A percentile compares a stretch with the other conserved stretches of the same genome.
phyloP scores from a whole-genome alignment of 2,797 vertebrate species.

The Labeo calbasu region DNA sequence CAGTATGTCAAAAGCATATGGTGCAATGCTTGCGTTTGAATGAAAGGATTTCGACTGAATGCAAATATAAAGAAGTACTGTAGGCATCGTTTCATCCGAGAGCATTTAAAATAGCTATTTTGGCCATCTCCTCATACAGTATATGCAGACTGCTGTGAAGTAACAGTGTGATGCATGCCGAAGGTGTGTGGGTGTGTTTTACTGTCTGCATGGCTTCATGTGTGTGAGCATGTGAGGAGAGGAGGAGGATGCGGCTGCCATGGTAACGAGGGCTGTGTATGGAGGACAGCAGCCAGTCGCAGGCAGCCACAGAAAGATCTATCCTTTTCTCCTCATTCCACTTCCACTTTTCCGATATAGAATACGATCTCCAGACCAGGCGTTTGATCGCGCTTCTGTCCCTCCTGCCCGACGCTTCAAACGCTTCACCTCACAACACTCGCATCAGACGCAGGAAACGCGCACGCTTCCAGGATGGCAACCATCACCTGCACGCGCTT shows the following conservation, averaged over 20 bases:
- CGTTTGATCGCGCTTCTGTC: slow-evolving; percentile 18
- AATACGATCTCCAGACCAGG: slow-evolving; percentile 15
- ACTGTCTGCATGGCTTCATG: slow-evolving; percentile 44
- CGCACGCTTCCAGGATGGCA: slow-evolving; percentile 81
- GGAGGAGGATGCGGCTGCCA: slow-evolving; percentile 58
- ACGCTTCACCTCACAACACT: slow-evolving; percentile 1
- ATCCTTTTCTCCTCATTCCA: slow-evolving; percentile 30
- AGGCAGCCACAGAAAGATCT: slow-evolving; percentile 46
- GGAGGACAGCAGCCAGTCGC: slow-evolving; percentile 50
- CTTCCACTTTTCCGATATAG: slow-evolving; percentile 33
- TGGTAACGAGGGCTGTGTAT: slow-evolving; percentile 57
- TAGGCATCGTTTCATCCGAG: background rate
- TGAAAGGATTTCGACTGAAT: background rate
- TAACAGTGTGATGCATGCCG: slow-evolving; percentile 25
- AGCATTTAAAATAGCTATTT: slow-evolving; percentile 25
- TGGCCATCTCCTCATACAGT: slow-evolving; percentile 1
- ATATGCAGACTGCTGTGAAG: slow-evolving; percentile 14
- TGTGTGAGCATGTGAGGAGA: slow-evolving; percentile 47
- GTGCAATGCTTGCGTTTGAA: background rate
- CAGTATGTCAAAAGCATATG: too few species aligned
- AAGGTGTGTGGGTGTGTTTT: slow-evolving; percentile 55
- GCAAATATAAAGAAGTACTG: background rate
- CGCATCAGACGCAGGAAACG: slow-evolving; percentile 21
- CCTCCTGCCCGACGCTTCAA: slow-evolving; percentile 16
- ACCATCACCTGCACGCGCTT: slow-evolving; percentile 98